Conservation (phyloP, 2,113 vertebrate genomes). For the Ictalurus furcatus region DNA sequence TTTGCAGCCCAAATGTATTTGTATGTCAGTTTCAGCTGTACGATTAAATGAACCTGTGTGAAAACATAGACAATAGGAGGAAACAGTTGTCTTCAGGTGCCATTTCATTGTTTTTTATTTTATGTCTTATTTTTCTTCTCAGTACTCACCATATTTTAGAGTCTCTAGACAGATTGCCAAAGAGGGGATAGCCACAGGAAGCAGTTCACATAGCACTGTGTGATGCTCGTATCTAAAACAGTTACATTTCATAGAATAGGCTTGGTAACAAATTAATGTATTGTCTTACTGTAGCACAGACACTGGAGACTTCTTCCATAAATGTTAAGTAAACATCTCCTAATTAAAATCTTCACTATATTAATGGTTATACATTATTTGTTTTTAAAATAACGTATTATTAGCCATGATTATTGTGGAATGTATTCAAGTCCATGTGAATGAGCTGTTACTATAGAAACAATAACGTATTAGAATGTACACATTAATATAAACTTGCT, state of each 20-base stretch:
- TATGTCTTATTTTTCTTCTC: not conserved
- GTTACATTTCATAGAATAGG: not conserved
- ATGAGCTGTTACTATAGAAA: not conserved
- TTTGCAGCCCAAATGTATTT: slow-evolving; percentile 70
- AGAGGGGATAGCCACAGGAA: slow-evolving; percentile 75
- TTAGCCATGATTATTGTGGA: not conserved
- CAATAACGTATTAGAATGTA: not conserved
- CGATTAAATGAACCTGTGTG: slow-evolving; percentile 67
- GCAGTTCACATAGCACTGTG: slow-evolving; percentile 75
- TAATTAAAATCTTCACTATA: not conserved
- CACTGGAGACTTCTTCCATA: not conserved
- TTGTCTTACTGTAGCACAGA: not conserved
- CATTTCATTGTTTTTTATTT: not conserved
- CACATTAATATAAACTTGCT: not conserved
- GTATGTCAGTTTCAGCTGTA: slow-evolving; percentile 60
- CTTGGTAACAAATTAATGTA: not conserved
- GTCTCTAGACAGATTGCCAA: slow-evolving; percentile 71
- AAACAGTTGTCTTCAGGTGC: not conserved
- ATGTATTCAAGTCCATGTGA: not conserved
- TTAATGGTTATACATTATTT: not conserved
- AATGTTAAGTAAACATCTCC: not conserved
- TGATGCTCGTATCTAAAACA: slow-evolving; percentile 74
- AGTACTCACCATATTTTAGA: slow-evolving; percentile 70
- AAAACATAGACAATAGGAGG: not conserved
- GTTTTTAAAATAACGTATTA: too few relatives aligned